Evolutionary conservation across 1,140 invertebrate genomes (phyloP).

Genomic region (Dufourea novaeangliae): DNA sequence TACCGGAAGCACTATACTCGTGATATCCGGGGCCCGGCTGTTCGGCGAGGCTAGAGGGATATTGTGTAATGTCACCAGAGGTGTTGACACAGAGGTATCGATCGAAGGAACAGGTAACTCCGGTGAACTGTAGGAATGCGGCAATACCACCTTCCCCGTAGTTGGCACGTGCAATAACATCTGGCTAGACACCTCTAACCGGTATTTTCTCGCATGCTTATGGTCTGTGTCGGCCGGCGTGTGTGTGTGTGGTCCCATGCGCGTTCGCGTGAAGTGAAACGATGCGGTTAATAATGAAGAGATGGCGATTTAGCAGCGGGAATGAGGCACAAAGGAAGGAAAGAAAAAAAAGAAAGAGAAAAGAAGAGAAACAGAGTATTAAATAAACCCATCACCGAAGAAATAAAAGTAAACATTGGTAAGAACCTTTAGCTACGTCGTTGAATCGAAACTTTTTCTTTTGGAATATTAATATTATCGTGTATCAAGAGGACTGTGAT

Average conservation of each 20-base stretch:
- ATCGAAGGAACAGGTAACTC: constrained; percentile 72
- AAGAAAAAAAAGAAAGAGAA: constrained; percentile 50
- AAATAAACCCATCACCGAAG: constrained; percentile 69
- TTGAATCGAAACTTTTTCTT: not conserved
- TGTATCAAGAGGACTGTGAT: no score
- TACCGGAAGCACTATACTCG: constrained; percentile 1
- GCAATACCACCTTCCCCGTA: constrained; percentile 66
- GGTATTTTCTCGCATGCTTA: constrained; percentile 24
- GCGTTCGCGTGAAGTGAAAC: not conserved
- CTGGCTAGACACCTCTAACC: constrained; percentile 14
- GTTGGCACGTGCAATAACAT: constrained; percentile 30
- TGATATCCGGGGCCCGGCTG: constrained; percentile 17
- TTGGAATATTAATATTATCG: not conserved
- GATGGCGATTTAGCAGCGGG: constrained; percentile 29
- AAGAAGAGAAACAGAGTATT: constrained; percentile 65
- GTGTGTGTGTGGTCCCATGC: not conserved
- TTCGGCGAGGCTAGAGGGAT: constrained; percentile 65
- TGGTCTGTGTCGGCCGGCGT: not conserved
- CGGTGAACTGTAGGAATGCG: constrained; percentile 79
- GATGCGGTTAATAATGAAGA: constrained; percentile 27
- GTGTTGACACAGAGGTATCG: constrained; percentile 48
- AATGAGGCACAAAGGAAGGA: constrained; percentile 19
- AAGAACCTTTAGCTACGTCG: constrained; percentile 54
- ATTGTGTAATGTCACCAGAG: constrained; percentile 68
- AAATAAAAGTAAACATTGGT: constrained; percentile 47